Conservation (phyloP, 2,888 invertebrate genomes). For the Rambutsinella grinnellia region DNA sequence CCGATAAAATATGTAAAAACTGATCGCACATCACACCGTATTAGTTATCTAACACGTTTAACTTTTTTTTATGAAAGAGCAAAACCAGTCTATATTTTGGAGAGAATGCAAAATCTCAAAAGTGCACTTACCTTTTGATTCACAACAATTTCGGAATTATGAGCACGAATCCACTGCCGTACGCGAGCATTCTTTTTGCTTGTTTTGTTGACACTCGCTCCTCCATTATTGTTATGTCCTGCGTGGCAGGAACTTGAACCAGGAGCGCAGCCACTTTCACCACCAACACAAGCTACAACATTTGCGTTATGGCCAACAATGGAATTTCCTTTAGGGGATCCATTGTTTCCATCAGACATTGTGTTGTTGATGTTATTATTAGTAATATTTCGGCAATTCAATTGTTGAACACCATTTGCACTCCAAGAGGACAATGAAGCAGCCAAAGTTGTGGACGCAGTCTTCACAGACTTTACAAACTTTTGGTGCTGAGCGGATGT, state of each 20-base stretch:
- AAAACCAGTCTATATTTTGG: too few relatives aligned
- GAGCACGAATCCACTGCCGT: conserved; percentile 65
- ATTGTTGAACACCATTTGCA: conserved; percentile 4
- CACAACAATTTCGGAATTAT: conserved; percentile 60
- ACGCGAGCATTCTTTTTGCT: conserved; percentile 61
- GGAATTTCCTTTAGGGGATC: conserved; percentile 9
- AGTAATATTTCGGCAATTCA: conserved; percentile 10
- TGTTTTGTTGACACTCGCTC: conserved; percentile 20
- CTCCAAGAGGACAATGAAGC: conserved; percentile 47
- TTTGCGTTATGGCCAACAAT: conserved; percentile 21
- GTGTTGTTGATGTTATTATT: conserved; percentile 6
- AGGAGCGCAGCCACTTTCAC: conserved; percentile 36
- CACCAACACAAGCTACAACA: conserved; percentile 1
- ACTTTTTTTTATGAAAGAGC: too few relatives aligned
- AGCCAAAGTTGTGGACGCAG: conserved; percentile 20
- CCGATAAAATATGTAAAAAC: too few relatives aligned
- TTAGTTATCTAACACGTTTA: too few relatives aligned
- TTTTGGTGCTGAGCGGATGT: conserved; percentile 45
- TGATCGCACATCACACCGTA: too few relatives aligned
- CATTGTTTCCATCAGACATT: conserved; percentile 26
- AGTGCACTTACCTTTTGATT: conserved; percentile 60
- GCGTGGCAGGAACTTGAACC: not conserved
- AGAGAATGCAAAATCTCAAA: too few relatives aligned
- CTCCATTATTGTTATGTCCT: not conserved
- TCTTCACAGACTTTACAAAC: conserved; percentile 32